Conservation (phyloP, 2,797 vertebrate species). For the Strix occidentalis region DNA sequence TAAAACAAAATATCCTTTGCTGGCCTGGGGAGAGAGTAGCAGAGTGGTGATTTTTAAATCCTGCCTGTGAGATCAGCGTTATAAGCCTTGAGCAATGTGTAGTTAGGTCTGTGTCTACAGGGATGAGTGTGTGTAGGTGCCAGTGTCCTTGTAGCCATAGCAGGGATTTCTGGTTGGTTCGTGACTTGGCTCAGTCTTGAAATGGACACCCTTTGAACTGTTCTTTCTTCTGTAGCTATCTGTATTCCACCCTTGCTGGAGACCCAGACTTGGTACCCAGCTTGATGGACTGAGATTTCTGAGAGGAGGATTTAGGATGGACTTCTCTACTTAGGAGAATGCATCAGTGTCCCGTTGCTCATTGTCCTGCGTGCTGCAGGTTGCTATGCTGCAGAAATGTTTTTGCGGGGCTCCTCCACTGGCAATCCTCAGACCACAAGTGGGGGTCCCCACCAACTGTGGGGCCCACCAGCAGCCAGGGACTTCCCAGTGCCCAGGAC, state of each 20-base stretch:
- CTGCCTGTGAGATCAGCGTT: background rate
- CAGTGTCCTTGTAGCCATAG: background rate
- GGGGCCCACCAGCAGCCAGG: background rate
- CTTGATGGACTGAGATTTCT: background rate
- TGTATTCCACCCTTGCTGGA: background rate
- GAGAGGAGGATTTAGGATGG: background rate
- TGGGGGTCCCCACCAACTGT: accelerated
- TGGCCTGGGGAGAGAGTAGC: background rate
- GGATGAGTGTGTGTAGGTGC: background rate
- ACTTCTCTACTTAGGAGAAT: background rate
- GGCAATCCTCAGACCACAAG: background rate
- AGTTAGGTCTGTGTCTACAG: background rate
- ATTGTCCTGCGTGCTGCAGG: accelerated
- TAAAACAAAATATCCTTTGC: background rate
- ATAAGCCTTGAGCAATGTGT: background rate
- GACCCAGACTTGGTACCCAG: background rate
- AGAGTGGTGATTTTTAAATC: background rate
- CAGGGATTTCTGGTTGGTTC: background rate
- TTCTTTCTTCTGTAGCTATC: background rate
- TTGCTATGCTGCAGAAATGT: background rate
- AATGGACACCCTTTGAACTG: background rate
- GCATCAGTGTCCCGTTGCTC: background rate
- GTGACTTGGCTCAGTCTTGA: background rate
- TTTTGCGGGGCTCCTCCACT: background rate
- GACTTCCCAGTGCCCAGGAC: background rate